Base-by-base conservation (phyloP, 2,797 vertebrate species). In the Scleropages formosus region DNA sequence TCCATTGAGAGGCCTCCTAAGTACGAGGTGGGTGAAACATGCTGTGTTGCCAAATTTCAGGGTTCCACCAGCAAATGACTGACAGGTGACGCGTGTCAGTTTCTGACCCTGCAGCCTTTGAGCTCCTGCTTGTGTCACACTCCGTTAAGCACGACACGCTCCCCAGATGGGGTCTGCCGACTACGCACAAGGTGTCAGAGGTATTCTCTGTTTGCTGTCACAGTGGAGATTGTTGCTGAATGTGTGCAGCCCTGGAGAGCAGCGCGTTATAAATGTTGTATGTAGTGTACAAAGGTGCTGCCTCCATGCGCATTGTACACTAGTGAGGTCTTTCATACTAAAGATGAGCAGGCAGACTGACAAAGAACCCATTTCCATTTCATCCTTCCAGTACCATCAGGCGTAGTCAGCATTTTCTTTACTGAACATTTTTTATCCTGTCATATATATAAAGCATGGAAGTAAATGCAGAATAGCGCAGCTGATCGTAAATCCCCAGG, bases 241-340 rank as follows among this genome's bases (percentile, higher is more conserved):
- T 18, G 8, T 8, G 15, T 77, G 65, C 72, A 73, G 70, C 1
- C 1, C 75, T 81, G 80, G 62, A 78, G 31, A 81, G 81, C 53
- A 67, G 31, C 44, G 64, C 77, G 81, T 84, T 75, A 80, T 88
- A 85, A 89, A 89, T 88, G 86, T 39, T 39, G 2, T 39, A 39
- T 39, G 87, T 76, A 80, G 88, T 88, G 89, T 89, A 88, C 80
- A 84, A 72, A 89, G n/a, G n/a, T 2, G 83, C 75, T 81, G 4
- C 4, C 9, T 56, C 53, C 27, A 3, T 58, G 26, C 59, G 70
- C 27, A 53, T n/a, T 60, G 60, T 26, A 13, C 39, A 39, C 10
- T 4, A 27, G 16, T 18, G 18, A 10, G 11, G 0, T 27, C 8
- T 59, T 15, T 10, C 27, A 44, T 72, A 27, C 44, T 24, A 44